A percentile compares a stretch with the other conserved stretches of the same genome.
These are phyloP conservation scores for Potamarius usumacintae DNA, from an alignment of 2,113 vertebrate species.

Conservation along the genomic window DNA sequence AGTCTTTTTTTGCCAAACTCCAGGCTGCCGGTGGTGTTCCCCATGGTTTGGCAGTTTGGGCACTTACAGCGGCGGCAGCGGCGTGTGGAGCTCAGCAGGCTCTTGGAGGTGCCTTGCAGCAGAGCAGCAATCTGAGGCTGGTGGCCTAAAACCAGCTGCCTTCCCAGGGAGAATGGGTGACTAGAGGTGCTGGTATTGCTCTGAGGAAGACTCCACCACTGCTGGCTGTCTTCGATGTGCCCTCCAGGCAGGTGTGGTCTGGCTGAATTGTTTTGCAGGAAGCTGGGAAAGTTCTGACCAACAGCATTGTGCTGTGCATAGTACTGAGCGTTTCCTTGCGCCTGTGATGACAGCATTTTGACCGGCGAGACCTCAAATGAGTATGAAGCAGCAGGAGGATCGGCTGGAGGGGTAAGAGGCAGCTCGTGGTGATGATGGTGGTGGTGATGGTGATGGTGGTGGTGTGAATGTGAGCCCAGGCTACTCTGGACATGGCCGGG, in stretches of 20 bases:
- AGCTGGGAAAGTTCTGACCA: slow-evolving; percentile 77
- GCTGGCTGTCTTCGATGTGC: slow-evolving; percentile 75
- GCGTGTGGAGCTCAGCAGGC: slow-evolving; percentile 76
- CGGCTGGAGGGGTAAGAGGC: slow-evolving; percentile 82
- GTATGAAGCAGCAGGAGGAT: slow-evolving; percentile 74
- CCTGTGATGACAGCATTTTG: slow-evolving; percentile 76
- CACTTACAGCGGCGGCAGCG: slow-evolving; percentile 83
- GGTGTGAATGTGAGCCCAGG: slow-evolving; percentile 69
- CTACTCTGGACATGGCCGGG: slow-evolving; percentile 72
- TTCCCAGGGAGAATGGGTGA: slow-evolving; percentile 73
- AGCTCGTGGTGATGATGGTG: slow-evolving; percentile 80
- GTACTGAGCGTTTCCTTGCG: slow-evolving; percentile 68
- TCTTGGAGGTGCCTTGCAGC: slow-evolving; percentile 80
- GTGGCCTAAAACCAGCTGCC: slow-evolving; percentile 78
- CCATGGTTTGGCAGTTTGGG: slow-evolving; percentile 80
- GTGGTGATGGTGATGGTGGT: slow-evolving; percentile 70
- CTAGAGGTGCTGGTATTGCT: slow-evolving; percentile 63
- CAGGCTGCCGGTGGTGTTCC: slow-evolving; percentile 58
- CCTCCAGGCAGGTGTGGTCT: slow-evolving; percentile 70
- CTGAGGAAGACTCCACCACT: slow-evolving; percentile 85
- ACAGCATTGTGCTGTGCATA: slow-evolving; percentile 76
- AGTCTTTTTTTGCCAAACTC: slow-evolving; percentile 82
- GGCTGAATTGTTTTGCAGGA: slow-evolving; percentile 74
- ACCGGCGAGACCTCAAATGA: slow-evolving; percentile 82
- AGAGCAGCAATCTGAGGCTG: slow-evolving; percentile 81